Percentiles rank a stretch among this genome's conserved stretches.
These are phyloP conservation scores for Mesembrinibis cayennensis DNA, from an alignment of 2,113 vertebrate genomes.

Conservation along the genomic window DNA sequence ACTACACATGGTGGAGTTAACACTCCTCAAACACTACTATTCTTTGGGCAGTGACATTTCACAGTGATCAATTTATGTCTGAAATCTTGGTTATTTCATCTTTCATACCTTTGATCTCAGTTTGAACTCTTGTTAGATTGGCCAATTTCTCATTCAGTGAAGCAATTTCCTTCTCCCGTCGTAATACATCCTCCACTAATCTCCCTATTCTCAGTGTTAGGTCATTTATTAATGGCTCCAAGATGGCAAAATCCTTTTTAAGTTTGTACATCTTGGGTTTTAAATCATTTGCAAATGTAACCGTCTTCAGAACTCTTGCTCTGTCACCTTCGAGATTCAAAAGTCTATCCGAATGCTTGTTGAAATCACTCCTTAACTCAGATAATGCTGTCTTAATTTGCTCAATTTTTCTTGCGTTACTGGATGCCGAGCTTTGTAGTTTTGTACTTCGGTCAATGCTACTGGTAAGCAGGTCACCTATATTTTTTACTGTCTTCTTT, in stretches of 20 bases:
- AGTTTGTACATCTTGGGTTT: slow-evolving; percentile 88
- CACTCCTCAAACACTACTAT: neutral
- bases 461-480: slow-evolving; percentile 83
- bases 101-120: slow-evolving; percentile 70
- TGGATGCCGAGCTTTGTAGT: slow-evolving; percentile 78
- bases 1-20: neutral
- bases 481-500: slow-evolving; percentile 78
- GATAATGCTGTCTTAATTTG: slow-evolving; percentile 70
- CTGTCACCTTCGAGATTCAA: slow-evolving; percentile 84
- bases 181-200: slow-evolving; percentile 81
- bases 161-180: slow-evolving; percentile 79
- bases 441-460: slow-evolving; percentile 86
- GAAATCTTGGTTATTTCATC: slow-evolving; percentile 76
- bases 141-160: slow-evolving; percentile 80
- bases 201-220: slow-evolving; percentile 86
- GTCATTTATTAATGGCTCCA: slow-evolving; percentile 86
- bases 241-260: slow-evolving; percentile 80
- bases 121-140: slow-evolving; percentile 77
- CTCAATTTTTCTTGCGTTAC: slow-evolving; percentile 78
- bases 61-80: slow-evolving; percentile 47
- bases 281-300: slow-evolving; percentile 88
- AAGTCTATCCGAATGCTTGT: slow-evolving; percentile 74
- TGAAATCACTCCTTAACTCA: slow-evolving; percentile 76
- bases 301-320: slow-evolving; percentile 83
- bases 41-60: neutral